Percentiles rank a stretch among this genome's conserved stretches.
Conservation (phyloP, 2,797 vertebrate genomes). For the Chaenodraco wilsoni region DNA sequence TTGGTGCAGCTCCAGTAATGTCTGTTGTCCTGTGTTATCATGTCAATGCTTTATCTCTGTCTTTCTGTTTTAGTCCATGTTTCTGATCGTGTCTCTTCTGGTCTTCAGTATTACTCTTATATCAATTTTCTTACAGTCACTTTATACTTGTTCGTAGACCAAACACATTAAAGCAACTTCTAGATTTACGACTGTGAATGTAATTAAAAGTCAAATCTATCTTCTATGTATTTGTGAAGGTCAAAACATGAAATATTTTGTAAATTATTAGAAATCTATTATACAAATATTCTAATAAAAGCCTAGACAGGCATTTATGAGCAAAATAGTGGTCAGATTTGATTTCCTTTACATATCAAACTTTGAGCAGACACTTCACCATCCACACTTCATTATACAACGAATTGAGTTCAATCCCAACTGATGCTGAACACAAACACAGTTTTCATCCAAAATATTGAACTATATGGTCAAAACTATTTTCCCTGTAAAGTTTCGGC, state of each 20-base stretch:
- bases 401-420: background rate
- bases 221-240: slow-evolving; percentile 59
- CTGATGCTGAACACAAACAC: background rate
- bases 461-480: background rate
- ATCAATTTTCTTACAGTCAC: slow-evolving; percentile 55
- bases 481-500: background rate
- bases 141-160: slow-evolving; percentile 58
- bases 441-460: too few relatives aligned
- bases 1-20: slow-evolving; percentile 31
- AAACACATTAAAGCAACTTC: slow-evolving; percentile 41
- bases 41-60: slow-evolving; percentile 55
- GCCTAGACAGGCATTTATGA: slow-evolving; percentile 63
- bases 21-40: slow-evolving; percentile 35
- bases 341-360: background rate
- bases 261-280: slow-evolving; percentile 71
- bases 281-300: slow-evolving; percentile 80
- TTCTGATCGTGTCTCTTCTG: slow-evolving; percentile 40
- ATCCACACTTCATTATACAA: background rate
- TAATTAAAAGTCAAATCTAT: slow-evolving; percentile 69
- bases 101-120: slow-evolving; percentile 49
- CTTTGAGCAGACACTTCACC: background rate
- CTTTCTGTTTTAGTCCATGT: slow-evolving; percentile 46
- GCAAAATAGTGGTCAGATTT: slow-evolving; percentile 15
- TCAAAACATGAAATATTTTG: slow-evolving; percentile 78
- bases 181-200: slow-evolving; percentile 79